Percentiles rank a stretch among this genome's conserved stretches.
Conservation (phyloP, 2,888 invertebrate genomes). For the Eretmocerus hayati region DNA sequence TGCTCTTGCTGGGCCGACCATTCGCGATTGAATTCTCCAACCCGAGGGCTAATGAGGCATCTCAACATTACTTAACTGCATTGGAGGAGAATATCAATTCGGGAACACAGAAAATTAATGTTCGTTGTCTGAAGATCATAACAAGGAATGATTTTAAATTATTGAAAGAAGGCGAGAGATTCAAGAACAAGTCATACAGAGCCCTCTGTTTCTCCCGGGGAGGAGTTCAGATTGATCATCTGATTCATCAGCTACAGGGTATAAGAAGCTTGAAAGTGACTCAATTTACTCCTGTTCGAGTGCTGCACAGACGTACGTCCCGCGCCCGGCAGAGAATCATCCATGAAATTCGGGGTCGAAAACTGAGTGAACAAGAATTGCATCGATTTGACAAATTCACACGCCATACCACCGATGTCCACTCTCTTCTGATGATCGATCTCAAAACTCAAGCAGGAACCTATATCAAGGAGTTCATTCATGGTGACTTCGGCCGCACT, state of each 20-base stretch:
- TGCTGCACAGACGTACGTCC: conserved; percentile 77
- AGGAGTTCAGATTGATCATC: conserved; percentile 44
- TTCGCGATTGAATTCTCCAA: conserved; percentile 82
- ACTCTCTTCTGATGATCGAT: conserved; percentile 57
- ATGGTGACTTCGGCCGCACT: conserved; percentile 91
- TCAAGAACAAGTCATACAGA: conserved; percentile 79
- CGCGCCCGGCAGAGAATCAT: conserved; percentile 62
- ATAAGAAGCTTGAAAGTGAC: conserved; percentile 55
- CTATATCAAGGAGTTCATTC: conserved; percentile 95
- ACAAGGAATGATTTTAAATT: conserved; percentile 57
- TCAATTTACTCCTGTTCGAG: conserved; percentile 86
- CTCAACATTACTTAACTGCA: conserved; percentile 48
- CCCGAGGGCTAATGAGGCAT: conserved; percentile 54
- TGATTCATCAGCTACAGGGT: conserved; percentile 51
- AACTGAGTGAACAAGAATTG: conserved; percentile 28
- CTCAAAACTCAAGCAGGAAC: conserved; percentile 85
- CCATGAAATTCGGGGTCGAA: conserved; percentile 56
- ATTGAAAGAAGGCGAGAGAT: conserved; percentile 81
- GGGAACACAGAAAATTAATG: conserved; percentile 54
- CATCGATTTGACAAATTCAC: conserved; percentile 20
- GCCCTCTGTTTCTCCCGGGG: conserved; percentile 64
- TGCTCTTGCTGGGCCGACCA: conserved; percentile 84
- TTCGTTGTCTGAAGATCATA: conserved; percentile 63
- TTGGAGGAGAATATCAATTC: conserved; percentile 58
- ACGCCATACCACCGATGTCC: conserved; percentile 30